Base-by-base conservation (phyloP, 2,113 vertebrate species). In the Motacilla tschutschensis region DNA sequence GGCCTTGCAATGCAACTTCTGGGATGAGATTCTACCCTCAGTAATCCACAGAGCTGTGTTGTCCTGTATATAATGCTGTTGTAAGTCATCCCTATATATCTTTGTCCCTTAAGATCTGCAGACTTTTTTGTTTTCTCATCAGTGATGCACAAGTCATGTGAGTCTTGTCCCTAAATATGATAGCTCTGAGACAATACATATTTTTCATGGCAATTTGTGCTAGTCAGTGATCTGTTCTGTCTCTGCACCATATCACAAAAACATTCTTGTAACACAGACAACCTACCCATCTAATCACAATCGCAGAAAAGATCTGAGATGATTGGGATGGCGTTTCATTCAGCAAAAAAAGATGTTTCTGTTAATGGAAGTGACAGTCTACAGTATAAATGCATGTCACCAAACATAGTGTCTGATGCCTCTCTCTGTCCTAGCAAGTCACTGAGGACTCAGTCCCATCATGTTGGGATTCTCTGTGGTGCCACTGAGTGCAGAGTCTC, bases 281-380 rank as follows among this genome's bases (percentile, higher is more conserved):
- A 87, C 87, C 74, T 89, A 66, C 82, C 79, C 62, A 0, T 74
- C 79, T 92, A 85, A 92, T 93, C 91, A 90, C 87, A 84, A 77
- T 67, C 93, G 87, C 69, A 87, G 71, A 89, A 88, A 87, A 57
- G 36, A 79, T 93, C 64, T 60, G 79, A 90, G 72, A 93, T 93
- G 85, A 95, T 83, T 91, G 77, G 87, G 89, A 77, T 87, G 87
- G 91, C 72, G 70, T 93, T 95, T 85, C 85, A 92, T 53, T 65
- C 85, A 87, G 85, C 1, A 87, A 87, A 87, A 93, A 79, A 77
- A 65, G 74, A 41, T 33, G 79, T 89, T 92, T 84, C 87, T 90
- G 18, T 89, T 89, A 83, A 93, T 85, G 79, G 83, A 93, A 87
- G 91, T 85, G 87, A 89, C 85, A 94, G 87, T 50, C 73, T 91